Conservation (phyloP, 1,140 invertebrate genomes). For the Hypsibius dujardini region DNA sequence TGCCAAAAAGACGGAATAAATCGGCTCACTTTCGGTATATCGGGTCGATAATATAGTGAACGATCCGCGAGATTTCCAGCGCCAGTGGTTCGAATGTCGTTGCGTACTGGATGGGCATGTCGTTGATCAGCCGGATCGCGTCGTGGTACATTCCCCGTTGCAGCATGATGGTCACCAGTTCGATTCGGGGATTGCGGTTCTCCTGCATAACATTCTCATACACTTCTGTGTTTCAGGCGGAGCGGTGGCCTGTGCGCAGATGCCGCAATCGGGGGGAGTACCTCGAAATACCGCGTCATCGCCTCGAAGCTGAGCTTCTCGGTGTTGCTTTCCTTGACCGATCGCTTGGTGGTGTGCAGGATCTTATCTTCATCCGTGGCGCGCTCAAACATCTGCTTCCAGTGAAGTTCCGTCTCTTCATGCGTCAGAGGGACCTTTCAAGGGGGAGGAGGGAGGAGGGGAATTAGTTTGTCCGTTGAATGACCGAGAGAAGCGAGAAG, state of each 20-base stretch:
- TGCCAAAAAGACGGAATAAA: background rate
- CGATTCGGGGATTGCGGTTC: constrained; percentile 13
- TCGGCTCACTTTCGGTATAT: constrained; percentile 56
- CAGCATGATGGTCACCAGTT: constrained; percentile 8
- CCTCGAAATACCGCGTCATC: background rate
- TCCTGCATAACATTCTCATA: background rate
- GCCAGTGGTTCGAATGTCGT: constrained; percentile 14
- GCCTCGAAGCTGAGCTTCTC: background rate
- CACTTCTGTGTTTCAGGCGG: background rate
- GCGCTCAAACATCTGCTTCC: constrained; percentile 10
- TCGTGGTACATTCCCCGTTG: constrained; percentile 6
- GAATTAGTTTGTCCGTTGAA: background rate
- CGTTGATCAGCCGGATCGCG: constrained; percentile 1
- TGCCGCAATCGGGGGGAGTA: background rate
- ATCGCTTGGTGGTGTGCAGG: background rate
- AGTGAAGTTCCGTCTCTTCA: background rate
- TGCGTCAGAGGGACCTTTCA: background rate
- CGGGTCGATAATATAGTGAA: constrained; percentile 68
- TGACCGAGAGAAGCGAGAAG: background rate
- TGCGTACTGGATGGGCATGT: constrained; percentile 9
- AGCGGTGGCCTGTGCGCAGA: background rate
- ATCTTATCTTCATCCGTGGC: background rate
- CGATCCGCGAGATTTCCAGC: constrained; percentile 33
- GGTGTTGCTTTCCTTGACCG: background rate
- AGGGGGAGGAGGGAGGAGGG: background rate